Evolutionary conservation across 2,113 vertebrate genomes (phyloP), one percentile per base, ranked within the genome.

Genomic region (Lasiurus cinereus): DNA sequence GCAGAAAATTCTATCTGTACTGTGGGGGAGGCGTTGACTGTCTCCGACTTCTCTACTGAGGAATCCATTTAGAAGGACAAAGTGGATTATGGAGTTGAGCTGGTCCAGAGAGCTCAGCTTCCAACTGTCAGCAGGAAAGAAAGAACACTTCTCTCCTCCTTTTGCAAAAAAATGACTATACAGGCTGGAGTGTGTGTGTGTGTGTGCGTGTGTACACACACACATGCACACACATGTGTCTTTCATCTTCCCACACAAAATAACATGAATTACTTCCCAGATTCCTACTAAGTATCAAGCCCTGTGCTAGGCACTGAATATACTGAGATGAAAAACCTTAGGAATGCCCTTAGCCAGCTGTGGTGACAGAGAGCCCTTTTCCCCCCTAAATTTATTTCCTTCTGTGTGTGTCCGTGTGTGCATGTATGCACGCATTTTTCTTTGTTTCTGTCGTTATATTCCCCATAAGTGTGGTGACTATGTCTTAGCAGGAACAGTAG

Each of bases 1-100:
- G 97, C 97, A 98, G 98, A 97, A 98, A 98, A 98, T 98, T 98
- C 97, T 98, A 94, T 98, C 98, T 96, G 97, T 97, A 97, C 96
- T 97, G 93, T 97, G 97, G 97, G 97, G 98, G 96, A 96, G 96
- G 96, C 73, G 1, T 91, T 96, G 72, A 95, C 95, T 97, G 95
- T 97, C 97, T 98, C 95, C 0, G 92, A 91, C 90, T 98, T 98
- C 97, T 98, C 95, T 97, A 96, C 94, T 96, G 64, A 91, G 94
- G 95, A 97, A 97, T 97, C 83, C 93, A 84, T 96, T 97, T 87
- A 96, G 95, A 96, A 98, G 97, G 97, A 98, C 97, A 97, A 94
- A 97, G 83, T 92, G 80, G 88, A 70, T 29, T 62, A 69, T 67
- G 66, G 97, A 90, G 85, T 69, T 90, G 78, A 96, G 97, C 84